Evolutionary conservation across 2,888 invertebrate genomes (phyloP).

Genomic region (Euspilapteryx auroguttella): DNA sequence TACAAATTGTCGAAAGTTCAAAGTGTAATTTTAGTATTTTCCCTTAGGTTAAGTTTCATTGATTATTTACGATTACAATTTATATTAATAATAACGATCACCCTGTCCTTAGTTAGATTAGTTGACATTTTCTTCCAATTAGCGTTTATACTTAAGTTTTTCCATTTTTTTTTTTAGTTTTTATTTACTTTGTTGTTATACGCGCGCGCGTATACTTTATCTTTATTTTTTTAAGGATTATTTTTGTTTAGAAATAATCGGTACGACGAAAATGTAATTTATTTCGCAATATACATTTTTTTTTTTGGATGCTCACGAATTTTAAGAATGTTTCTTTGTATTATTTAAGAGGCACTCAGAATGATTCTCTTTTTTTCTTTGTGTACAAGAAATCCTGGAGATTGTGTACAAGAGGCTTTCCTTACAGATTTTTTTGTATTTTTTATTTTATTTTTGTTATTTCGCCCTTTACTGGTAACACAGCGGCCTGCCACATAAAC

Average conservation of each 20-base stretch:
- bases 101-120: conserved; percentile 23
- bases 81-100: too few relatives aligned
- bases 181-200: conserved; percentile 34
- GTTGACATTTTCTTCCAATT: conserved; percentile 53
- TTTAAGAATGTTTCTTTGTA: conserved; percentile 17
- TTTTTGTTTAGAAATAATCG: conserved; percentile 14
- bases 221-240: conserved; percentile 12
- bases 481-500: conserved; percentile 14
- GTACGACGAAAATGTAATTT: conserved; percentile 27
- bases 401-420: conserved; percentile 38
- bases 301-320: conserved; percentile 15
- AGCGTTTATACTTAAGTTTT: conserved; percentile 39
- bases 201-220: conserved; percentile 16
- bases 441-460: conserved; percentile 15
- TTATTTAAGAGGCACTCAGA: conserved; percentile 5
- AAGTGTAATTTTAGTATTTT: conserved; percentile 28
- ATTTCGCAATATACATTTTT: conserved; percentile 14
- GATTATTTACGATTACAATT: conserved; percentile 7
- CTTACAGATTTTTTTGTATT: neutral
- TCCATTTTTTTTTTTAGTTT: conserved; percentile 31
- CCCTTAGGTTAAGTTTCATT: conserved; percentile 9
- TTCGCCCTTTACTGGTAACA: conserved; percentile 22
- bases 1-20: conserved; percentile 20
- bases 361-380: too few relatives aligned
- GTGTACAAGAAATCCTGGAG: conserved; percentile 26